A percentile compares a stretch with the other conserved stretches of the same genome.
These are phyloP conservation scores for Dendrolimus kikuchii DNA, from an alignment of 1,140 invertebrate species.

Conservation along the genomic window DNA sequence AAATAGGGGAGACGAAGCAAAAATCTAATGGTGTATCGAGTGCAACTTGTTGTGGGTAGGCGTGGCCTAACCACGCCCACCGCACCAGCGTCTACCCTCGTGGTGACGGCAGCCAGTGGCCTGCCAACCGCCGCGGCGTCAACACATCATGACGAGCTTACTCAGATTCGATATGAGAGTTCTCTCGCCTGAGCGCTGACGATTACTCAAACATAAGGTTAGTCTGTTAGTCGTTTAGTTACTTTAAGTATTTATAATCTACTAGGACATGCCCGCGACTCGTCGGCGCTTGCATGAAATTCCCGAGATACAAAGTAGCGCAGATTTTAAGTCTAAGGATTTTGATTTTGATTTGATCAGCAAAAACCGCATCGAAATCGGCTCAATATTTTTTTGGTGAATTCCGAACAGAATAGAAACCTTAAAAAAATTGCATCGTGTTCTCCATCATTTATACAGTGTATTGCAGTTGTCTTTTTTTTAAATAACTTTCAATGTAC, in stretches of 20 bases:
- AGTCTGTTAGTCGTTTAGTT: conserved; percentile 4
- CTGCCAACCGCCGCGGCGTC: conserved; percentile 17
- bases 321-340: too few relatives aligned
- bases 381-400: too few relatives aligned
- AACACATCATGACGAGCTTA: conserved; percentile 40
- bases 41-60: conserved; percentile 38
- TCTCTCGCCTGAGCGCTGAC: conserved; percentile 70
- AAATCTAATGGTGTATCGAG: not conserved
- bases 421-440: too few relatives aligned
- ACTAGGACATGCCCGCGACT: too few relatives aligned
- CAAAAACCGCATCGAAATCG: too few relatives aligned
- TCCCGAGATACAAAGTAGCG: too few relatives aligned
- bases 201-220: conserved; percentile 66
- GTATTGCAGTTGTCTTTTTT: too few relatives aligned
- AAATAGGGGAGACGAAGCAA: not conserved
- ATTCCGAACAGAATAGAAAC: too few relatives aligned
- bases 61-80: conserved; percentile 23
- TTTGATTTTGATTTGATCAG: too few relatives aligned
- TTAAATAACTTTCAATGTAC: too few relatives aligned
- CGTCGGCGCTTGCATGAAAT: too few relatives aligned
- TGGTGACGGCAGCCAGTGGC: conserved; percentile 10
- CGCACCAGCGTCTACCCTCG: not conserved
- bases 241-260: conserved; percentile 1
- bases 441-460: too few relatives aligned
- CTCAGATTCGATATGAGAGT: conserved; percentile 61